Percentiles rank a stretch among this genome's conserved stretches.
phyloP scores from a whole-genome alignment of 2,113 vertebrate genomes.

The Rhinogobius similis region DNA sequence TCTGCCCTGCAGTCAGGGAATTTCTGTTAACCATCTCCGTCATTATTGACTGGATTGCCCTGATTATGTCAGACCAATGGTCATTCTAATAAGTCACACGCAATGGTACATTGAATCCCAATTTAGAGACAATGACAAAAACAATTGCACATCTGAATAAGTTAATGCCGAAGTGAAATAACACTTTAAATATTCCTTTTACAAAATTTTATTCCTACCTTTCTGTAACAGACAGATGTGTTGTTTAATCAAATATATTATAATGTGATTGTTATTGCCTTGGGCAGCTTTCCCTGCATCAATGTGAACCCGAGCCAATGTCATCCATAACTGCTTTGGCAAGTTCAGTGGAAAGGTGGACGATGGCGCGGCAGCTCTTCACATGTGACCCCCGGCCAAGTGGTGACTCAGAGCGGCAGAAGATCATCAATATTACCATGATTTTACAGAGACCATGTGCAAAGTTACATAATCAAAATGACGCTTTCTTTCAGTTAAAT shows the following conservation, averaged over 20 bases:
- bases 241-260: slow-evolving; percentile 1
- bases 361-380: slow-evolving; percentile 4
- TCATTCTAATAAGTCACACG: slow-evolving; percentile 63
- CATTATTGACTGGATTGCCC: slow-evolving; percentile 66
- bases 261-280: slow-evolving; percentile 23
- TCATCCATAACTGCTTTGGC: slow-evolving; percentile 27
- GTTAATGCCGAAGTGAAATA: slow-evolving; percentile 8
- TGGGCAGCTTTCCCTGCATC: slow-evolving; percentile 57
- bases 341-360: slow-evolving; percentile 58
- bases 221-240: not conserved
- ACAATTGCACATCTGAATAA: slow-evolving; percentile 23
- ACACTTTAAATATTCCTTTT: not conserved
- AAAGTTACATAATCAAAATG: slow-evolving; percentile 15
- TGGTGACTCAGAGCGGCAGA: not conserved
- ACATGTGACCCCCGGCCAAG: slow-evolving; percentile 7
- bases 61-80: slow-evolving; percentile 69
- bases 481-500: not conserved
- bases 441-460: slow-evolving; percentile 24
- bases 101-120: slow-evolving; percentile 71
- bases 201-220: not conserved
- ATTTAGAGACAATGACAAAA: slow-evolving; percentile 52
- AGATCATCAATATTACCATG: not conserved
- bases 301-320: slow-evolving; percentile 64
- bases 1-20: not conserved
- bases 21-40: slow-evolving; percentile 28